phyloP scores from a whole-genome alignment of 2,888 invertebrate genomes.

The Hypsopygia costalis region DNA sequence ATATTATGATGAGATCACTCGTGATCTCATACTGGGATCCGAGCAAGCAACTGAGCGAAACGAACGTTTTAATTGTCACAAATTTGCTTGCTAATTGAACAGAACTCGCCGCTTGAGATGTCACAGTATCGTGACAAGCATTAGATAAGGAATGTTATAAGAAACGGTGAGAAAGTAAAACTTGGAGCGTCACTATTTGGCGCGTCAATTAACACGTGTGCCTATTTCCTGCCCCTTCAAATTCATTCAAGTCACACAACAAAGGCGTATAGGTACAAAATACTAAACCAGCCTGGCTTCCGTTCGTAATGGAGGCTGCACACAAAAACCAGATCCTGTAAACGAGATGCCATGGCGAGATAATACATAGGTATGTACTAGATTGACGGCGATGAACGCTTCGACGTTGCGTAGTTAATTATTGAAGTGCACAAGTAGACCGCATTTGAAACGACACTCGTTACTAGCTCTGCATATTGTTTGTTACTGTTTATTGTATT shows the following conservation, averaged over 20 bases:
- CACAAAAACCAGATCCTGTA: slow-evolving; percentile 52
- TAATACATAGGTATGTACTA: slow-evolving; percentile 17
- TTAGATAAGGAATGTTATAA: slow-evolving; percentile 26
- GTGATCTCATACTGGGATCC: slow-evolving; percentile 49
- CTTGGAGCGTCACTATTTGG: slow-evolving; percentile 35
- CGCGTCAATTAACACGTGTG: slow-evolving; percentile 49
- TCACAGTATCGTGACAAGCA: neutral
- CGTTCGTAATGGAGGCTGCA: slow-evolving; percentile 43
- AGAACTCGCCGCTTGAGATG: slow-evolving; percentile 19
- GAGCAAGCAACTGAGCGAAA: slow-evolving; percentile 24
- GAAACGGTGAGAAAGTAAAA: slow-evolving; percentile 40
- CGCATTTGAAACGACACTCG: neutral
- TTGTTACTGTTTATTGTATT: no score
- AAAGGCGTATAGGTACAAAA: slow-evolving; percentile 27
- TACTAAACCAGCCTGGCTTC: slow-evolving; percentile 38
- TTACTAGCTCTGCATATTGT: no score
- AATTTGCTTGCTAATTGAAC: slow-evolving; percentile 44
- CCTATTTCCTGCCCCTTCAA: slow-evolving; percentile 48
- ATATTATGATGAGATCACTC: slow-evolving; percentile 57
- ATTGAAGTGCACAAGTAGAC: neutral
- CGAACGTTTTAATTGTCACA: slow-evolving; percentile 56
- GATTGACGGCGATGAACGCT: slow-evolving; percentile 4
- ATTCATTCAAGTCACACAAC: slow-evolving; percentile 44
- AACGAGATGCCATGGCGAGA: slow-evolving; percentile 37
- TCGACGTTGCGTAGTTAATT: slow-evolving; percentile 5